A percentile compares a stretch with the other conserved stretches of the same genome.
phyloP scores from a whole-genome alignment of 1,140 invertebrate genomes.

The Steinernema khuongi region DNA sequence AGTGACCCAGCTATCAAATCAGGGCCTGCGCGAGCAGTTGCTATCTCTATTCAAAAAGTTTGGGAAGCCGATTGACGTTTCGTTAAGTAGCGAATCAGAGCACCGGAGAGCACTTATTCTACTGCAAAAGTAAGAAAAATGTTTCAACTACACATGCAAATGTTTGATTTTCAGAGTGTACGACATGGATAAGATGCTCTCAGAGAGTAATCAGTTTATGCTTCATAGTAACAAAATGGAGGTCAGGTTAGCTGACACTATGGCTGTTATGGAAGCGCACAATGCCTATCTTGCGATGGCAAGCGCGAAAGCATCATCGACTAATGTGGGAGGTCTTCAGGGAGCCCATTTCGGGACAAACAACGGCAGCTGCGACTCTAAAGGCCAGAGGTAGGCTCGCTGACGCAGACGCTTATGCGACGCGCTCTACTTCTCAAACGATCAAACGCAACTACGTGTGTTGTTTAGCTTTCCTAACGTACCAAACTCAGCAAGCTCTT shows the following conservation, averaged over 20 bases:
- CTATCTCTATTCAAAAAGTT: neutral
- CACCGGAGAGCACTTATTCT: neutral
- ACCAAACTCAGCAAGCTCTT: neutral
- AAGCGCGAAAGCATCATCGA: conserved; percentile 10
- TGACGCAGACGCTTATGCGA: neutral
- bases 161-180: neutral
- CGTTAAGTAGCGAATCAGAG: neutral
- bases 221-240: conserved; percentile 7
- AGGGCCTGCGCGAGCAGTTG: neutral
- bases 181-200: conserved; percentile 7
- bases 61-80: neutral
- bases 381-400: conserved; percentile 1
- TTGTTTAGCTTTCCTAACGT: neutral
- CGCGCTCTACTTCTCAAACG: neutral
- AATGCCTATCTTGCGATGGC: neutral
- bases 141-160: neutral
- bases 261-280: neutral
- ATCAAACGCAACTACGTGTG: conserved; percentile 11
- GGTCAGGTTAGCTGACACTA: neutral
- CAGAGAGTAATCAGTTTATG: neutral
- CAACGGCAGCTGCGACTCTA: conserved; percentile 10
- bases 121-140: neutral
- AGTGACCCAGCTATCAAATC: neutral
- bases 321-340: conserved; percentile 11
- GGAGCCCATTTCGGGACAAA: conserved; percentile 7